Evolutionary conservation across 2,113 vertebrate genomes (phyloP), one percentile per base, ranked within the genome.

Genomic region (Dicerorhinus sumatrensis): DNA sequence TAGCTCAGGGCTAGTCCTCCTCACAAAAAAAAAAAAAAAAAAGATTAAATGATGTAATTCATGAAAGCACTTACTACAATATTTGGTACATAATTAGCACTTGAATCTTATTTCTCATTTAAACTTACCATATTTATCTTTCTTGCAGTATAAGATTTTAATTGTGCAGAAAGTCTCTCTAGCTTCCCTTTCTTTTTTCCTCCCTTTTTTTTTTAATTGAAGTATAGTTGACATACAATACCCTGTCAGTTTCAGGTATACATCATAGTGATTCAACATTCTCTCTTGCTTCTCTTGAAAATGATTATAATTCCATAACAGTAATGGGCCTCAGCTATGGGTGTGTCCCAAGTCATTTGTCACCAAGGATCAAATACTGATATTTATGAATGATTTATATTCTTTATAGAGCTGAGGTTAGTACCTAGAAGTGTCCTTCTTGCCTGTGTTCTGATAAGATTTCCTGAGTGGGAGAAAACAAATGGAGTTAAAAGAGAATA

Each of bases 61-160:
- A 54, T 62, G 67, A 82, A 95, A 80, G n/a, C 60, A 76, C 51
- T 62, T 69, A 48, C 1, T 87, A 48, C 16, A 62, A 10, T 86
- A 29, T 67, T 83, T 88, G 8, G 20, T 72, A n/a, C 5, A 7
- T 83, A 69, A 91, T 70, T 65, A 72, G 12, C n/a, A 51, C 33
- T 65, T 65, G 27, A 96, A 56, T 93, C 58, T 25, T 89, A 56
- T 51, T 86, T 93, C 60, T 96, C 46, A 11, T 42, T 89, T 56
- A 31, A 86, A 33, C 63, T 29, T 85, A 39, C 14, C 46, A 10
- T 95, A 12, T 63, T 77, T 92, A 62, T 51, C 31, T 42, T 75
- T 69, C 4, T 58, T 86, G n/a, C 10, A 69, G 42, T 91, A 2
- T 81, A 76, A 80, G 75, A 10, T 94, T 95, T 95, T 62, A 23